Percentiles rank a stretch among this genome's conserved stretches.
phyloP scores from a whole-genome alignment of 2,888 invertebrate genomes.

The Amiota mariae region DNA sequence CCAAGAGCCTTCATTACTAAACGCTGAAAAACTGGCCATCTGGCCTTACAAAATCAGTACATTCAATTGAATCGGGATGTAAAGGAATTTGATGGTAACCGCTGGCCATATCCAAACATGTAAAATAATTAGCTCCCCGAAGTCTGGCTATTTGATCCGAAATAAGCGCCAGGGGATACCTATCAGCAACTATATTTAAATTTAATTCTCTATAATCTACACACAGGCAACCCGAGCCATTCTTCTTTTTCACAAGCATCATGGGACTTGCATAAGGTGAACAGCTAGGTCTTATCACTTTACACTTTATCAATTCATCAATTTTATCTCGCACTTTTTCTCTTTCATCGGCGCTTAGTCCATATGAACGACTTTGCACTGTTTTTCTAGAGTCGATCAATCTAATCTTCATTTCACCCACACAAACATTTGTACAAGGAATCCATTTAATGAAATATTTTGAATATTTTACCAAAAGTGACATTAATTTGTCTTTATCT shows the following conservation, averaged over 20 bases:
- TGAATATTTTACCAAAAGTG: slow-evolving; percentile 22
- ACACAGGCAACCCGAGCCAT: slow-evolving; percentile 22
- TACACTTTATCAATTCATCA: slow-evolving; percentile 27
- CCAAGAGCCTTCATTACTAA: slow-evolving; percentile 29
- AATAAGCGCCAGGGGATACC: slow-evolving; percentile 29
- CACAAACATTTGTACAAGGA: neutral
- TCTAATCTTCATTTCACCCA: slow-evolving; percentile 5
- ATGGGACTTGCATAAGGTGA: slow-evolving; percentile 19
- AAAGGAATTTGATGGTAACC: slow-evolving; percentile 26
- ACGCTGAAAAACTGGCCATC: slow-evolving; percentile 5
- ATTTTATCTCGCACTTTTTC: slow-evolving; percentile 21
- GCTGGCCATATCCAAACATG: neutral
- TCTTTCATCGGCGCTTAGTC: slow-evolving; percentile 31
- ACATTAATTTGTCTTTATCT: slow-evolving; percentile 13
- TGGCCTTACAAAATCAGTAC: slow-evolving; percentile 37
- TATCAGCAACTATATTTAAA: slow-evolving; percentile 25
- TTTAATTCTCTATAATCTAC: slow-evolving; percentile 32
- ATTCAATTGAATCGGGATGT: slow-evolving; percentile 23
- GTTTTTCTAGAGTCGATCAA: slow-evolving; percentile 22
- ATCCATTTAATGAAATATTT: slow-evolving; percentile 18
- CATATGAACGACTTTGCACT: slow-evolving; percentile 20
- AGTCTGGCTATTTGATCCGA: slow-evolving; percentile 34
- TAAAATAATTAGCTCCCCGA: slow-evolving; percentile 23
- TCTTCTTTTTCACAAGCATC: slow-evolving; percentile 35
- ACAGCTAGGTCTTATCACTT: too few relatives aligned